phyloP scores from a whole-genome alignment of 2,888 invertebrate genomes.

The Sinotaia quadrata region DNA sequence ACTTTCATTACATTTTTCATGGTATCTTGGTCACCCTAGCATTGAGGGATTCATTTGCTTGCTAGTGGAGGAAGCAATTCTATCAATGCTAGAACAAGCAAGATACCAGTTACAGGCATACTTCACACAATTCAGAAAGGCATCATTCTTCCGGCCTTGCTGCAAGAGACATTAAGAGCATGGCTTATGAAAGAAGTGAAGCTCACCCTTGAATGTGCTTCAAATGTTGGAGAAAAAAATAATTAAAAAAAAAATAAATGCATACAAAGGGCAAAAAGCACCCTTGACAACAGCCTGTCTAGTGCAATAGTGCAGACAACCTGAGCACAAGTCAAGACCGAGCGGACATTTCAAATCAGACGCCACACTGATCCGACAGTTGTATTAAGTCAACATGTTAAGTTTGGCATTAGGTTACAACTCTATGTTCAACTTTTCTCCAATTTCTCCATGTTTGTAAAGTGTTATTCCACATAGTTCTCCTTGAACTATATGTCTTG shows the following conservation, averaged over 20 bases:
- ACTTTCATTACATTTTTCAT: slow-evolving; percentile 3
- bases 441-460: too few species aligned
- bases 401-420: too few species aligned
- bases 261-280: slow-evolving; percentile 37
- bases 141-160: not conserved
- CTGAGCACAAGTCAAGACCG: slow-evolving; percentile 27
- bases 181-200: not conserved
- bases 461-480: too few species aligned
- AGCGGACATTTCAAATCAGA: slow-evolving; percentile 7
- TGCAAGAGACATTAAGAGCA: too few species aligned
- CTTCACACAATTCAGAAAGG: not conserved
- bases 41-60: too few species aligned
- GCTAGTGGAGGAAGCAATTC: not conserved
- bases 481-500: too few species aligned
- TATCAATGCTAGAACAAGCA: not conserved
- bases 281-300: slow-evolving; percentile 26
- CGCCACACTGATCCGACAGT: not conserved
- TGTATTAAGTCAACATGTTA: too few species aligned
- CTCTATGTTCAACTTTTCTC: too few species aligned
- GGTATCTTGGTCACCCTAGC: not conserved
- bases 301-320: slow-evolving; percentile 6
- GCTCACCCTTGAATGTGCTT: not conserved
- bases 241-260: slow-evolving; percentile 31
- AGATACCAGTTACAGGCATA: not conserved
- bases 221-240: not conserved